phyloP scores from a whole-genome alignment of 2,888 invertebrate species.

The Petrophora chlorosata region DNA sequence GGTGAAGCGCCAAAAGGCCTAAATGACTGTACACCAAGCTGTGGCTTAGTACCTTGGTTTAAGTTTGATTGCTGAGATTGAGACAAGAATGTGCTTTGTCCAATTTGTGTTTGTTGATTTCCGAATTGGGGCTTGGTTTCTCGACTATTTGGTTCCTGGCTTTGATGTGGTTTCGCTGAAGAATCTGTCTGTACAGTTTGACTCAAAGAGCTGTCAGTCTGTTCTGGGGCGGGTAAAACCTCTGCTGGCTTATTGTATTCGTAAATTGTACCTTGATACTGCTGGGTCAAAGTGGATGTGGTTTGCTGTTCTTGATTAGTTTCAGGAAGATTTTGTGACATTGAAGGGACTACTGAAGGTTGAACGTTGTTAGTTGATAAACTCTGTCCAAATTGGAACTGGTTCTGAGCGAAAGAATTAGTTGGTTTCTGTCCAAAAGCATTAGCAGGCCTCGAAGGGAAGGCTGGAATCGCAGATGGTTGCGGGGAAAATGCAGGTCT shows the following conservation, averaged over 20 bases:
- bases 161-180: slow-evolving; percentile 14
- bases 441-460: slow-evolving; percentile 18
- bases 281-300: slow-evolving; percentile 29
- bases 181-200: slow-evolving; percentile 24
- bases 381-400: slow-evolving; percentile 18
- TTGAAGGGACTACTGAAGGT: background rate
- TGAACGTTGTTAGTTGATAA: background rate
- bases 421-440: slow-evolving; percentile 22
- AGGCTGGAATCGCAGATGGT: slow-evolving; percentile 2
- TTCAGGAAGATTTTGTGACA: slow-evolving; percentile 4
- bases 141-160: slow-evolving; percentile 1
- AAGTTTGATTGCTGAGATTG: slow-evolving; percentile 15
- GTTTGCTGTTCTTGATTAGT: slow-evolving; percentile 15
- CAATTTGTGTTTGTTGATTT: slow-evolving; percentile 17
- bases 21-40: slow-evolving; percentile 23
- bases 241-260: slow-evolving; percentile 63
- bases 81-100: slow-evolving; percentile 10
- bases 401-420: slow-evolving; percentile 23
- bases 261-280: slow-evolving; percentile 52
- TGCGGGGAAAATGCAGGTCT: slow-evolving; percentile 9
- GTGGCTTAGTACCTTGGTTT: slow-evolving; percentile 22
- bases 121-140: slow-evolving; percentile 19
- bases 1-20: slow-evolving; percentile 19
- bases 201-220: slow-evolving; percentile 28
- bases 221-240: slow-evolving; percentile 42